Evolutionary conservation across 1,140 invertebrate genomes (phyloP), one percentile per base, ranked within the genome.

Genomic region (Bombus affinis): DNA sequence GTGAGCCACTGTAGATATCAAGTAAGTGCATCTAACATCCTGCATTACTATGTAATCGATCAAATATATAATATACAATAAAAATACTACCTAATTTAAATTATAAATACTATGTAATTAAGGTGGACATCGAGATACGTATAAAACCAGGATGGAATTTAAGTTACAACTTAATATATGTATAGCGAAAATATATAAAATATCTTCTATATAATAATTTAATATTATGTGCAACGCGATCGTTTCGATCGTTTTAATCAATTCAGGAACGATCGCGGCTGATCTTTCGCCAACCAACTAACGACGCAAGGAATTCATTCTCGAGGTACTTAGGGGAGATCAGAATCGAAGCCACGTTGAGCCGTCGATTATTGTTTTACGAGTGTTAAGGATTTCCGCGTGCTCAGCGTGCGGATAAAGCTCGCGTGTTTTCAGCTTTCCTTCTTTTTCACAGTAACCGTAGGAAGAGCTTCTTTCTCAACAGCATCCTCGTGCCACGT

Each of bases 321-420:
- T 18, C 44, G 35, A 72, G 35, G 3, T 28, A 37, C 18, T 81
- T 70, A 44, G 39, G 39, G 42, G 15, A 83, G 62, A 82, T 73
- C n/a, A 12, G 62, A 66, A 76, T 77, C 57, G 47, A 83, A 66
- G 32, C 73, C 42, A 25, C 25, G 53, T 59, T 76, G 81, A 82
- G 81, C 72, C 72, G 35, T 77, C 81, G 73, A 83, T 83, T 83
- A 83, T 83, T 83, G 81, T 83, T 83, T 83, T 83, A 83, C 73
- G 81, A 83, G 57, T 72, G 37, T 81, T 39, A 72, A 47, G 47
- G 71, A 42, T 74, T 82, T 44, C 47, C 70, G 53, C 44, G 81
- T 83, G 59, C 62, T 62, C 73, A 35, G 44, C 44, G n/a, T 66
- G 18, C 72, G 65, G 32, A 83, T 83, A 82, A 82, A 72, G 42